Percentiles rank a stretch among this genome's conserved stretches.
These are phyloP conservation scores for Bombus terrestris DNA, from an alignment of 1,140 invertebrate genomes.

Conservation along the genomic window DNA sequence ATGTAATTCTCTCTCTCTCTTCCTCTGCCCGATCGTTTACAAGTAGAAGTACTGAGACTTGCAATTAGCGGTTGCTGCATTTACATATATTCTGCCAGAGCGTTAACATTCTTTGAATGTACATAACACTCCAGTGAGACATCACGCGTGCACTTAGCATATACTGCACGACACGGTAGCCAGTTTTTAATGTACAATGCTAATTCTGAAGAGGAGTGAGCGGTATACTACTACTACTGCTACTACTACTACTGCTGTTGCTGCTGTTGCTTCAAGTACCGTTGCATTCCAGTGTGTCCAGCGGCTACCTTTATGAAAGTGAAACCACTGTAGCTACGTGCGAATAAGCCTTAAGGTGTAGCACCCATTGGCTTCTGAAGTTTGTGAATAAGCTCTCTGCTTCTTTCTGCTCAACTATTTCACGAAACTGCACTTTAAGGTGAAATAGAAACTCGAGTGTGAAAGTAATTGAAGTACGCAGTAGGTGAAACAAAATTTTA, in stretches of 20 bases:
- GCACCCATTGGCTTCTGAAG: not conserved
- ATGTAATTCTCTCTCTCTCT: too few species aligned
- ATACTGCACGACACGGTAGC: not conserved
- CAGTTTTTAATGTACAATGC: not conserved
- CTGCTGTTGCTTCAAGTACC: not conserved
- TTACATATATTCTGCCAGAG: not conserved
- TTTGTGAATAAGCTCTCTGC: too few species aligned
- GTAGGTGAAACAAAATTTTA: too few species aligned
- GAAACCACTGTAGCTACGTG: not conserved
- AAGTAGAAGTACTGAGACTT: too few species aligned
- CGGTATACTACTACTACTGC: not conserved
- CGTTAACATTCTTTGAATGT: not conserved
- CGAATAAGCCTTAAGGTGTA: not conserved
- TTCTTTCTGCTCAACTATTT: not conserved
- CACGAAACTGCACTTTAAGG: not conserved
- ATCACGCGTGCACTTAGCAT: not conserved
- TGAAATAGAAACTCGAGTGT: too few species aligned
- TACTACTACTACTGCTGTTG: too few species aligned
- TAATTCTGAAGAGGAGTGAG: not conserved
- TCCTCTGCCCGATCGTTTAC: too few species aligned
- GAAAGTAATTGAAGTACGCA: too few species aligned
- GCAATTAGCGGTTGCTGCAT: not conserved
- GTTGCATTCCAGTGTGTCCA: not conserved
- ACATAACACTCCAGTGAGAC: not conserved
- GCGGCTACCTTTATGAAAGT: not conserved